Conservation (phyloP, 2,797 vertebrate species). For the Steatocranus sp. region DNA sequence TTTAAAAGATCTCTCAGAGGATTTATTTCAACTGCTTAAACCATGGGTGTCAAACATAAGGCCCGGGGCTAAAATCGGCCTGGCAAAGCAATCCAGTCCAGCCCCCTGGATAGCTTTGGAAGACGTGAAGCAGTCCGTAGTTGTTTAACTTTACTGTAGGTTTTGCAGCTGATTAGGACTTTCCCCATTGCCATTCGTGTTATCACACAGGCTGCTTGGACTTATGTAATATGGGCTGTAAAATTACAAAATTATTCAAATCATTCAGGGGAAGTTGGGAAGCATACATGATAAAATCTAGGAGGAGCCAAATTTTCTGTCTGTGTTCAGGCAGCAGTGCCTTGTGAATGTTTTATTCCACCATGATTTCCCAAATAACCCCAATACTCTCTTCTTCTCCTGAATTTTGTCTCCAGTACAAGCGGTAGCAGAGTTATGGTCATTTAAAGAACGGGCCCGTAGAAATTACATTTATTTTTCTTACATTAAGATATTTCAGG, state of each 20-base stretch:
- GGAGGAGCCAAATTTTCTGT: neutral
- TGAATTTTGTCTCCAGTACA: neutral
- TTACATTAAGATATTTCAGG: neutral
- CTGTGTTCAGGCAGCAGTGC: neutral
- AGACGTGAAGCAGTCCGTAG: neutral
- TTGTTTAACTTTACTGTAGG: neutral
- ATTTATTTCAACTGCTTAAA: neutral
- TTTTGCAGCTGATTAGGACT: neutral
- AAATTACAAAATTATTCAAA: neutral
- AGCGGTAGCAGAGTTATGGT: neutral
- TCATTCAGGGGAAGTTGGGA: neutral
- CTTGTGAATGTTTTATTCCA: neutral
- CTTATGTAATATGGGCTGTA: neutral
- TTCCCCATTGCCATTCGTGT: neutral
- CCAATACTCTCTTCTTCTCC: neutral
- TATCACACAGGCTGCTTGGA: neutral
- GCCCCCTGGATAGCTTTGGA: neutral
- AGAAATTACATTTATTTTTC: neutral
- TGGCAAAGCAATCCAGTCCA: neutral
- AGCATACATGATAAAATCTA: neutral
- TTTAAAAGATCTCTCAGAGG: neutral
- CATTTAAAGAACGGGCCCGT: rapidly evolving
- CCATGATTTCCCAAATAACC: neutral
- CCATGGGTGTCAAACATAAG: neutral
- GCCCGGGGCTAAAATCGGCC: neutral